phyloP scores from a whole-genome alignment of 1,140 invertebrate genomes.

The Steinernema khuongi region DNA sequence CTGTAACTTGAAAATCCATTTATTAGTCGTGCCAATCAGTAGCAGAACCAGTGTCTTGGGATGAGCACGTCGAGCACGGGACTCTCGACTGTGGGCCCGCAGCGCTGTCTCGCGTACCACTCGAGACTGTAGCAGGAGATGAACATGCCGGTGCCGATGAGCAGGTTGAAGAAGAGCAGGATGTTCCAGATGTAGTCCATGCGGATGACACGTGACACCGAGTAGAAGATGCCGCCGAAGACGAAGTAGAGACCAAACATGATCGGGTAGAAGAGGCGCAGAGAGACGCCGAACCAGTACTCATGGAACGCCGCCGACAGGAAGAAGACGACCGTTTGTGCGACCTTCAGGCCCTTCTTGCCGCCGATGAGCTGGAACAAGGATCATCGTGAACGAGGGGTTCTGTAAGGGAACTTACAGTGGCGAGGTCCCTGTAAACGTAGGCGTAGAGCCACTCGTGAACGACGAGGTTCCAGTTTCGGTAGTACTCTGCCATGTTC shows the following conservation, averaged over 20 bases:
- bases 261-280: slow-evolving; percentile 80
- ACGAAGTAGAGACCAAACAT: slow-evolving; percentile 65
- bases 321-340: slow-evolving; percentile 64
- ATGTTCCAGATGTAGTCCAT: slow-evolving; percentile 49
- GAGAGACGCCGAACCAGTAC: slow-evolving; percentile 72
- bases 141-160: slow-evolving; percentile 58
- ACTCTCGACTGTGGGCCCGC: slow-evolving; percentile 32
- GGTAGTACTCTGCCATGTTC: slow-evolving; percentile 74
- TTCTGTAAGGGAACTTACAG: slow-evolving; percentile 63
- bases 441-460: slow-evolving; percentile 89
- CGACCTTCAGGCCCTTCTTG: slow-evolving; percentile 43
- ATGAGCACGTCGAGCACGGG: slow-evolving; percentile 26
- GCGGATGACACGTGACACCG: slow-evolving; percentile 50
- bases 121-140: slow-evolving; percentile 50
- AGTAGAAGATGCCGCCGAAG: slow-evolving; percentile 55
- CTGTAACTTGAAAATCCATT: too few relatives aligned
- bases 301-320: slow-evolving; percentile 75
- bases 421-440: slow-evolving; percentile 78
- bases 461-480: slow-evolving; percentile 87
- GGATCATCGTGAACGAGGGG: too few relatives aligned
- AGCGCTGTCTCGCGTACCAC: slow-evolving; percentile 55
- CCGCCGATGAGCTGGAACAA: slow-evolving; percentile 46
- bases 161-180: slow-evolving; percentile 54
- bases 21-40: not conserved
- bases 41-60: slow-evolving; percentile 32